phyloP scores from a whole-genome alignment of 2,888 invertebrate genomes.

The Nysson spinosus region DNA sequence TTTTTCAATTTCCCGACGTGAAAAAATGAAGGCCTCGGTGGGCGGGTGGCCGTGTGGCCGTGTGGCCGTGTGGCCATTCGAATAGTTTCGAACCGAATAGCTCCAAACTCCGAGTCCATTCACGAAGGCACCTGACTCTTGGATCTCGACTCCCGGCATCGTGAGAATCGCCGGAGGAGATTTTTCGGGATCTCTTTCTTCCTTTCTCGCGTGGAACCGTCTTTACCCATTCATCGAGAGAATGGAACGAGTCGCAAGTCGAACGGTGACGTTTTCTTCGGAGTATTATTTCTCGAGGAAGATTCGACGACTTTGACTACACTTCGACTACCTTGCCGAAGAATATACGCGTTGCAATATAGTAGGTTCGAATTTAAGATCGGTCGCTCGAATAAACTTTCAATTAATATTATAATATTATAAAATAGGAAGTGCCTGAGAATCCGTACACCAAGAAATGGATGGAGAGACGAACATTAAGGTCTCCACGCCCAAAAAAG shows the following conservation, averaged over 20 bases:
- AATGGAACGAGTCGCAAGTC: conserved; percentile 12
- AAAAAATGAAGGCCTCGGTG: conserved; percentile 67
- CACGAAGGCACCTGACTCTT: conserved; percentile 65
- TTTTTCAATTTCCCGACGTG: conserved; percentile 48
- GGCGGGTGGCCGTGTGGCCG: conserved; percentile 65
- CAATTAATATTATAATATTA: too few relatives aligned
- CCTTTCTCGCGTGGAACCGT: not conserved
- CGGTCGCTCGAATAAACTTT: too few relatives aligned
- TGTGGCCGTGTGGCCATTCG: too few relatives aligned
- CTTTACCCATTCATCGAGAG: conserved; percentile 10
- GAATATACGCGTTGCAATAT: too few relatives aligned
- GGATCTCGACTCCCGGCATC: conserved; percentile 51
- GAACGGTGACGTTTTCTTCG: conserved; percentile 1
- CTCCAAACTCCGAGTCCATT: conserved; percentile 50
- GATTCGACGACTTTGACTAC: too few relatives aligned
- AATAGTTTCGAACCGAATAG: too few relatives aligned
- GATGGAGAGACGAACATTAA: conserved; percentile 18
- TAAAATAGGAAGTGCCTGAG: not conserved
- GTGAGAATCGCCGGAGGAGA: conserved; percentile 62
- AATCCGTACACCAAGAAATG: conserved; percentile 9
- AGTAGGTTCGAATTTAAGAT: too few relatives aligned
- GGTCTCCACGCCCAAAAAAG: conserved; percentile 45
- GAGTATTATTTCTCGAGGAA: too few relatives aligned
- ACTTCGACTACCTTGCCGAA: too few relatives aligned
- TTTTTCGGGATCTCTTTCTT: conserved; percentile 52